Conservation (phyloP, 2,113 vertebrate genomes). For the Elephas maximus region DNA sequence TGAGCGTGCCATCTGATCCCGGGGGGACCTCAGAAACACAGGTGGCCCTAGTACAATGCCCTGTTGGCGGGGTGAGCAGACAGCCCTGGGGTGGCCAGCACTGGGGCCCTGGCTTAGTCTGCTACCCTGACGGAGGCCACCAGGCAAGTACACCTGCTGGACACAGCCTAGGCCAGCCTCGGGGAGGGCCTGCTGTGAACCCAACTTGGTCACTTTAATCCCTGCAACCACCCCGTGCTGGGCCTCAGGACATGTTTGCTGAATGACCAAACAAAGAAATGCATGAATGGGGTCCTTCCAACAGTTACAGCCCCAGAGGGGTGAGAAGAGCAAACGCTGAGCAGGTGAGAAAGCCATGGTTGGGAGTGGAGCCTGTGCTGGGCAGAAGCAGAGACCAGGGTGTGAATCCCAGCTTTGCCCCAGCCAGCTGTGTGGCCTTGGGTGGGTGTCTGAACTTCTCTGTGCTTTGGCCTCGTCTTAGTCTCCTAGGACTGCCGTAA, state of each 20-base stretch:
- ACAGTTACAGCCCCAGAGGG: background rate
- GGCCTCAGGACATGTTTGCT: background rate
- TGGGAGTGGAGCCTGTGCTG: accelerated
- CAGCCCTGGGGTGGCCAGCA: background rate
- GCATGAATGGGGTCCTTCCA: accelerated
- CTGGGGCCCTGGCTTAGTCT: background rate
- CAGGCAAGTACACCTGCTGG: no score
- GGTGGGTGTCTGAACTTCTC: background rate
- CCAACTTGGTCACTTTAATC: accelerated
- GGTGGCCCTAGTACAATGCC: background rate
- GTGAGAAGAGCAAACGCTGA: no score
- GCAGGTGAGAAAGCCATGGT: background rate
- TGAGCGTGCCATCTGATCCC: no score
- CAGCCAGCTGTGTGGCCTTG: background rate
- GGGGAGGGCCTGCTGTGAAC: accelerated
- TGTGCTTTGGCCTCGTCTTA: background rate
- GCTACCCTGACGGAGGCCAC: accelerated
- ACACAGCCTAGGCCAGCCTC: accelerated
- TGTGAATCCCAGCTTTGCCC: accelerated
- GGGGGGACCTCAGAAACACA: background rate
- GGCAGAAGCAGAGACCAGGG: no score
- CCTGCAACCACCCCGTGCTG: accelerated
- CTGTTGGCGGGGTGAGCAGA: accelerated
- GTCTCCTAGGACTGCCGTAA: no score
- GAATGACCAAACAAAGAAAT: background rate